Evolutionary conservation across 2,797 vertebrate genomes (phyloP), one percentile per base, ranked within the genome.

Genomic region (Lepus townsendii): DNA sequence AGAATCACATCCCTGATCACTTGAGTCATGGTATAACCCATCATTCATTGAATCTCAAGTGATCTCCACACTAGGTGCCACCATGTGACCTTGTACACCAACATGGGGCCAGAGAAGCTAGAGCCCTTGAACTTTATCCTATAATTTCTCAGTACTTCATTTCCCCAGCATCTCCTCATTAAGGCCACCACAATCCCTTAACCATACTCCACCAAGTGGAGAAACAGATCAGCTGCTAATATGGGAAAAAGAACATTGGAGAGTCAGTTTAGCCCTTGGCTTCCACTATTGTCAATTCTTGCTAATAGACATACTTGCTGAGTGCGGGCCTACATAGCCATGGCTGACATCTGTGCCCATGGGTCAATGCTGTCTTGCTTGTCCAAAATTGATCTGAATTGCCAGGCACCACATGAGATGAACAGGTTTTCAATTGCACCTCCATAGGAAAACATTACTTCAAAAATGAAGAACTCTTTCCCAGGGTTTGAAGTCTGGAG

Each of bases 41-140:
- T 24, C 1, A 7, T 14, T 38, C 9, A 52, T 6, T 27, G 50
- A 57, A 32, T 19, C 24, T 20, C 19, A 8, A 35, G 13, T 35
- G 42, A 19, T 3, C 27, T 32, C 27, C 42, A 62, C 57, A 27
- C 7, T 8, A 4, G 14, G 10, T 30, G 38, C 27, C 42, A 32
- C 83, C 50, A 13, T n/a, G 52, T 38, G 10, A 42, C 10, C 17
- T 11, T 60, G 32, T 30, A 26, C 27, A 35, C 47, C 7, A 26
- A 10, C 3, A 8, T 2, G 50, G 19, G 19, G 2, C 3, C 13
- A 35, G 26, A 22, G 10, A 8, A 35, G 14, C 1, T 20, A n/a
- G 10, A 73, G 16, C 69, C 14, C 17, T 62, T 68, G 14, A 11
- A 42, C 24, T 35, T 9, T 24, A 20, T 16, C 17, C 8, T 5